Percentiles rank a stretch among this genome's conserved stretches.
phyloP scores from a whole-genome alignment of 2,113 vertebrate species.

The Uropsilus gracilis region DNA sequence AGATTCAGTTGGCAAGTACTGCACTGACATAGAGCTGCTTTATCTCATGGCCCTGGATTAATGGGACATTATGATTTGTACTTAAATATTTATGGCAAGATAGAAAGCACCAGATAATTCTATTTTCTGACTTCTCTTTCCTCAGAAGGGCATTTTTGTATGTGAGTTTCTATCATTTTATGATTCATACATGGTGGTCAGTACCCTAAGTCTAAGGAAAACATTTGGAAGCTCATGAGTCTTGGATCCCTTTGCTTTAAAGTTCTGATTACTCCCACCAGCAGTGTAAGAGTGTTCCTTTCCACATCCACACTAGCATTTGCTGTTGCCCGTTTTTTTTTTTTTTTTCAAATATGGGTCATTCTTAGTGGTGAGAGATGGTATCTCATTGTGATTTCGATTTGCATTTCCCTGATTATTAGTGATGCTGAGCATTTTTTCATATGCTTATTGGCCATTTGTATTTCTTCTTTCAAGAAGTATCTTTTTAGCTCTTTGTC shows the following conservation, averaged over 20 bases:
- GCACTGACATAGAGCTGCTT: background rate
- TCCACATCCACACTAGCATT: too few relatives aligned
- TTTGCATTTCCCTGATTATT: too few relatives aligned
- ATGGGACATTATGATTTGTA: background rate
- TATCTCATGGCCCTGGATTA: background rate
- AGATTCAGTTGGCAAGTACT: background rate
- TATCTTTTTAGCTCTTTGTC: too few relatives aligned
- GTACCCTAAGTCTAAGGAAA: background rate
- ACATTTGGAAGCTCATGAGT: background rate
- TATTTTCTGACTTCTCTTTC: background rate
- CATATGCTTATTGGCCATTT: too few relatives aligned
- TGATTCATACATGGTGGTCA: background rate
- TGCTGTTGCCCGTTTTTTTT: too few relatives aligned
- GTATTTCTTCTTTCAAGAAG: too few relatives aligned
- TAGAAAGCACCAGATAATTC: background rate
- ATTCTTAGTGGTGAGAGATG: too few relatives aligned
- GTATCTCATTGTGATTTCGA: too few relatives aligned
- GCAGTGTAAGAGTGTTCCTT: too few relatives aligned
- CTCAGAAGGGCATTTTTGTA: background rate
- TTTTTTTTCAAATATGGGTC: too few relatives aligned
- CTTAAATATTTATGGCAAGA: background rate
- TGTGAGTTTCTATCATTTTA: background rate
- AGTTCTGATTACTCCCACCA: background rate
- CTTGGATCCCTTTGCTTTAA: background rate
- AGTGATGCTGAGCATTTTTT: too few relatives aligned